phyloP scores from a whole-genome alignment of 1,140 invertebrate species.

The Adoxophyes honmai region DNA sequence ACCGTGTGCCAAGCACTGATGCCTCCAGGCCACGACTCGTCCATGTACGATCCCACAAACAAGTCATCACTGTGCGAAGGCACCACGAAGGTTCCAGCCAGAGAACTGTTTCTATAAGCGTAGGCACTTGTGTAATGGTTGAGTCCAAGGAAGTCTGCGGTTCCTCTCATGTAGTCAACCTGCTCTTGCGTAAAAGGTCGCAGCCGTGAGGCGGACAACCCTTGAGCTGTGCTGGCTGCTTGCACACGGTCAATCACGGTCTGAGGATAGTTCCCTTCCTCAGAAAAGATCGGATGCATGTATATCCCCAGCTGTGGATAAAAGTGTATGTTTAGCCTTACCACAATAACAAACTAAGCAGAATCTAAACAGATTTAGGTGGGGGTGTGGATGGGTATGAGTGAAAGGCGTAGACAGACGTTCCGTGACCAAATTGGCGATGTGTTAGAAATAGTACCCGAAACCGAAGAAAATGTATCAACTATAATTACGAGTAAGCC shows the following conservation, averaged over 20 bases:
- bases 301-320: constrained; percentile 71
- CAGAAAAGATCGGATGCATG: constrained; percentile 73
- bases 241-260: constrained; percentile 70
- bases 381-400: no score
- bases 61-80: constrained; percentile 64
- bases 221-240: constrained; percentile 68
- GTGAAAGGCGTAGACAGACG: no score
- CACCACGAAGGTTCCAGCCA: constrained; percentile 41
- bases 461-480: no score
- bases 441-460: no score
- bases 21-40: background rate
- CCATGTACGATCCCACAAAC: constrained; percentile 41
- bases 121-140: constrained; percentile 69
- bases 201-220: constrained; percentile 55
- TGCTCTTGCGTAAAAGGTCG: constrained; percentile 53
- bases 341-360: no score
- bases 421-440: no score
- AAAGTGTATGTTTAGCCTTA: no score
- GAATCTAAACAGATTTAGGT: no score
- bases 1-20: background rate
- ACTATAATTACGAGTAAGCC: no score
- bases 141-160: constrained; percentile 67
- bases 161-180: constrained; percentile 57
- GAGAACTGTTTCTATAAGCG: constrained; percentile 49
- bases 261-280: constrained; percentile 77